phyloP scores from a whole-genome alignment of 2,113 vertebrate genomes.

The Nipponia nippon region DNA sequence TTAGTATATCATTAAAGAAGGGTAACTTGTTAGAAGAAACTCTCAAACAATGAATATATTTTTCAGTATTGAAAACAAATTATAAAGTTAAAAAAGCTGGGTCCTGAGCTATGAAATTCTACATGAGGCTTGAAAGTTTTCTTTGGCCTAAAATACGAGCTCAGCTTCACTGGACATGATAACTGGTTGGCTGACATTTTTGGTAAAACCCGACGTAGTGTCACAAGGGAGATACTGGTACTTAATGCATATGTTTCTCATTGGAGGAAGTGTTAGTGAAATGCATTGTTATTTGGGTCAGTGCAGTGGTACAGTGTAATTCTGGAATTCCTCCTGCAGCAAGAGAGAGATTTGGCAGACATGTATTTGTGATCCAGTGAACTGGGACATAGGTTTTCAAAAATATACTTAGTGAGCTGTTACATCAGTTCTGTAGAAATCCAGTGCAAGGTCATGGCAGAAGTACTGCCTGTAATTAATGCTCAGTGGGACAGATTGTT shows the following conservation, averaged over 20 bases:
- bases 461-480: background rate
- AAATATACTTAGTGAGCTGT: background rate
- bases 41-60: background rate
- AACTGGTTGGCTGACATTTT: background rate
- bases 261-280: background rate
- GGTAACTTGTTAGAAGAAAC: background rate
- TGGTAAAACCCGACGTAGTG: background rate
- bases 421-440: constrained; percentile 4
- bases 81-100: background rate
- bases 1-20: background rate
- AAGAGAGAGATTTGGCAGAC: background rate
- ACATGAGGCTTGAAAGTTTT: background rate
- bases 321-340: background rate
- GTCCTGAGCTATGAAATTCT: background rate
- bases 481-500: background rate
- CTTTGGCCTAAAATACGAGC: background rate
- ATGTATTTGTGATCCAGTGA: background rate
- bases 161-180: background rate
- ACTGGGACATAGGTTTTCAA: background rate
- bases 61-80: background rate
- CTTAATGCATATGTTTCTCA: background rate
- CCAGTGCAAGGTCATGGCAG: background rate
- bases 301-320: background rate
- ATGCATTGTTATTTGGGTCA: background rate
- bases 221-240: background rate